phyloP scores from a whole-genome alignment of 2,888 invertebrate genomes.

The Lasius platythorax region DNA sequence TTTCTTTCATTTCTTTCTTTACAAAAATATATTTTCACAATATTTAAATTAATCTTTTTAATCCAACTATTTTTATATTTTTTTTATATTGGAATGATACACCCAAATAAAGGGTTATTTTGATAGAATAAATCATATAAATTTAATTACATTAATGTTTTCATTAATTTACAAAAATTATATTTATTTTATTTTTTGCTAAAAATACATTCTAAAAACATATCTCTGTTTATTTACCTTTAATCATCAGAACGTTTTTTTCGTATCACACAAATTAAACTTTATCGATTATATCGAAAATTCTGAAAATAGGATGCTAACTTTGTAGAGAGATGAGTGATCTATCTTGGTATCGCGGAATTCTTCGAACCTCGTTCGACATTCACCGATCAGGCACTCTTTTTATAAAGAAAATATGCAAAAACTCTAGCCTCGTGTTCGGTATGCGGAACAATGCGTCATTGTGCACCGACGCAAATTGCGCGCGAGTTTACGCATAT shows the following conservation, averaged over 20 bases:
- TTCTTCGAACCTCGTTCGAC: not conserved
- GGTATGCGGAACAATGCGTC: conserved; percentile 46
- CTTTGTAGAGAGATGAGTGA: not conserved
- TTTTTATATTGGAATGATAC: not conserved
- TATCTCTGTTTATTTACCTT: not conserved
- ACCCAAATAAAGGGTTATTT: not conserved
- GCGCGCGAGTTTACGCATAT: not conserved
- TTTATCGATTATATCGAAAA: not conserved
- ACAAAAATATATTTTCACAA: not conserved
- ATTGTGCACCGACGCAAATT: conserved; percentile 50
- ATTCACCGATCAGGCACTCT: not conserved
- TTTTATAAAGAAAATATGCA: conserved; percentile 37
- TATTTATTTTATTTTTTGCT: not conserved
- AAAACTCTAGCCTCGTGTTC: not conserved
- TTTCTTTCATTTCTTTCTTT: not conserved
- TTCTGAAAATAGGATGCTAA: not conserved
- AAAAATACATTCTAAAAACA: not conserved
- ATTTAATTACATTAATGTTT: not conserved
- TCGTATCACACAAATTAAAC: not conserved
- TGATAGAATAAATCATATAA: not conserved
- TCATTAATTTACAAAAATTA: not conserved
- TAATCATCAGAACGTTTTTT: not conserved
- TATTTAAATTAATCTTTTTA: not conserved
- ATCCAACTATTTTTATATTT: not conserved
- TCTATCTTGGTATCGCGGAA: not conserved